Evolutionary conservation across 2,113 vertebrate genomes (phyloP).

Genomic region (Scomber colias): DNA sequence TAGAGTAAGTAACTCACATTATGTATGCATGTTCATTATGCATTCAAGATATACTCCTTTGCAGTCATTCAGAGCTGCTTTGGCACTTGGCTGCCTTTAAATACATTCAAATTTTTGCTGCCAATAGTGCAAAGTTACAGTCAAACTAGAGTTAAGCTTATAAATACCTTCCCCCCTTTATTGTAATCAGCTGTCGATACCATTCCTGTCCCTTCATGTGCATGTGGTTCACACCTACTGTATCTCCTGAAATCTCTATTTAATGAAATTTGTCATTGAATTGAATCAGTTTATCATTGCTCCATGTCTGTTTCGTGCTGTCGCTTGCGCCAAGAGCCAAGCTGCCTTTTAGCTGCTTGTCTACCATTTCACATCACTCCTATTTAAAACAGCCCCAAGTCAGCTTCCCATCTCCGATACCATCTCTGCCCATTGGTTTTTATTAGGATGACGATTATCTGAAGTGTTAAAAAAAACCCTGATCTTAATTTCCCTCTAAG

Average conservation of each 20-base stretch:
- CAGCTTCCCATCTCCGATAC: slow-evolving; percentile 29
- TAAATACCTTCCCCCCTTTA: too few species aligned
- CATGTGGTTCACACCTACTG: neutral
- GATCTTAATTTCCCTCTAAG: slow-evolving; percentile 33
- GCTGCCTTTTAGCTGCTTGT: slow-evolving; percentile 12
- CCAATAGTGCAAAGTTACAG: neutral
- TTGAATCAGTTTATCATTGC: neutral
- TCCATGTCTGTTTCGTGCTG: neutral
- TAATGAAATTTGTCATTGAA: neutral
- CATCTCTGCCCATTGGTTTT: slow-evolving; percentile 36
- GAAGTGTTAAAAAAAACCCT: slow-evolving; percentile 28
- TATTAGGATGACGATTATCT: slow-evolving; percentile 37
- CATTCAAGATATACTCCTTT: too few species aligned
- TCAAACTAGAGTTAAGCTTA: too few species aligned
- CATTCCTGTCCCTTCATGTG: neutral
- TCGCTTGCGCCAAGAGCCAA: neutral
- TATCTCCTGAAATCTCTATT: too few species aligned
- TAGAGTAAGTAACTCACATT: too few species aligned
- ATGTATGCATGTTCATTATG: too few species aligned
- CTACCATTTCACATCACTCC: slow-evolving; percentile 34
- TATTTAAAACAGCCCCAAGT: slow-evolving; percentile 22
- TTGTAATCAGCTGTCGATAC: neutral
- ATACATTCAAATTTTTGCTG: neutral
- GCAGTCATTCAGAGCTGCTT: too few species aligned
- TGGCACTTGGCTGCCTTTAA: too few species aligned